These are phyloP conservation scores for Phallusia fumigata DNA, from an alignment of 23 tunicate species.

Conservation along the genomic window DNA sequence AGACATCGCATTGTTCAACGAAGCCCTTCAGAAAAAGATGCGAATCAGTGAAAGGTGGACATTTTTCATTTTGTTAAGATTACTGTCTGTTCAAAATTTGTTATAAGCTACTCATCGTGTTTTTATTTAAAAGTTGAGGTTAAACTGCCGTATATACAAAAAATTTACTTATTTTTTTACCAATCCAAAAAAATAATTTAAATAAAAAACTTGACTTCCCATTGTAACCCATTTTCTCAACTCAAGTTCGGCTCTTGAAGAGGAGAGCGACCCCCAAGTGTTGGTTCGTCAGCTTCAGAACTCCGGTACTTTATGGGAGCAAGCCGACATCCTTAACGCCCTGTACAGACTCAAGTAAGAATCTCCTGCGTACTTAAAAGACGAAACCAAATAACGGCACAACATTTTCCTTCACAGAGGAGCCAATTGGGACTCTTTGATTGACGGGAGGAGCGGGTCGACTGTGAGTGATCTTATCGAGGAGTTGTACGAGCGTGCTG, in stretches of 20 bases:
- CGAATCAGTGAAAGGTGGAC: slow-evolving; percentile 14
- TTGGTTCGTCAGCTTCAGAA: slow-evolving; percentile 25
- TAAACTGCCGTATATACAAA: too few species aligned
- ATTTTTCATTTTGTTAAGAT: neutral
- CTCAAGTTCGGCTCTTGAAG: neutral
- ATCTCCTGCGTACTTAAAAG: neutral
- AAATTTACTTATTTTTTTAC: too few species aligned
- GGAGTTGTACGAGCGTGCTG: slow-evolving; percentile 80
- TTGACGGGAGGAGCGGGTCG: slow-evolving; percentile 40
- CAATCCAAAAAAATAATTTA: too few species aligned
- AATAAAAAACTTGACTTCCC: neutral
- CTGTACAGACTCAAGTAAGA: slow-evolving; percentile 57
- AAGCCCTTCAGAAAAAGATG: slow-evolving; percentile 7
- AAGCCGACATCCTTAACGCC: slow-evolving; percentile 73
- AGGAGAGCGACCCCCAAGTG: slow-evolving; percentile 12
- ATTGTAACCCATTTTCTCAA: neutral
- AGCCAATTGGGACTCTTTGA: slow-evolving; percentile 53
- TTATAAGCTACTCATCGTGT: too few species aligned
- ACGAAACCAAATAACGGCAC: neutral
- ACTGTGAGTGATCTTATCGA: slow-evolving; percentile 63
- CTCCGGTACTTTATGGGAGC: slow-evolving; percentile 34
- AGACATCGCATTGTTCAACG: slow-evolving; percentile 31
- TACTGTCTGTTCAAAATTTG: too few species aligned
- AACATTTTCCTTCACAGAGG: too few species aligned
- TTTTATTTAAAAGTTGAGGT: too few species aligned